Evolutionary conservation across 1,140 invertebrate genomes (phyloP).

Genomic region (Camponotus floridanus): DNA sequence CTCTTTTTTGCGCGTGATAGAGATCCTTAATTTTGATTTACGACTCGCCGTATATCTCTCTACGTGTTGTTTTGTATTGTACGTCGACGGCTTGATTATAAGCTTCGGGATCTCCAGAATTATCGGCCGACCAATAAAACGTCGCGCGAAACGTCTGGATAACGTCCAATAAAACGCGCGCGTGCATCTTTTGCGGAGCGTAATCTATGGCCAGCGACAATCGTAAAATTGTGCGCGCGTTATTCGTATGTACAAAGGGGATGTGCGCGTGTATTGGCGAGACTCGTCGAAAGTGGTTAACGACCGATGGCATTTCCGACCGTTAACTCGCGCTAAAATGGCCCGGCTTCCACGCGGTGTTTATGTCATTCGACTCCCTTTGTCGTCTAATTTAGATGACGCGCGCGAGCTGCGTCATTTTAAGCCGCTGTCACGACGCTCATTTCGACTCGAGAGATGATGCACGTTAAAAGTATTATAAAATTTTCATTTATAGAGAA

Average conservation of each 20-base stretch:
- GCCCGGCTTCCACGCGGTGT: constrained; percentile 29
- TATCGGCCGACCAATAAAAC: constrained; percentile 55
- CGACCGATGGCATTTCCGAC: constrained; percentile 61
- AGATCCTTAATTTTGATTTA: constrained; percentile 51
- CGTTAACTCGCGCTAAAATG: constrained; percentile 63
- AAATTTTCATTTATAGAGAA: neutral
- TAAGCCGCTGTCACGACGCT: constrained; percentile 15
- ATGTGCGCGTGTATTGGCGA: neutral
- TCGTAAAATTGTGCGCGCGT: constrained; percentile 57
- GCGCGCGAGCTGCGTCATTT: constrained; percentile 23
- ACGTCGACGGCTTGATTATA: constrained; percentile 34
- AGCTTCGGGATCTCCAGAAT: constrained; percentile 41
- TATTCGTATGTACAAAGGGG: constrained; percentile 12
- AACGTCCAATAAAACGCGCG: constrained; percentile 51
- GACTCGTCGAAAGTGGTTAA: constrained; percentile 64
- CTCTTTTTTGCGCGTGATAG: neutral
- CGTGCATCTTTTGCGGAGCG: constrained; percentile 52
- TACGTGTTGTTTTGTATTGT: too few relatives aligned
- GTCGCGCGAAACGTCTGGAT: constrained; percentile 10
- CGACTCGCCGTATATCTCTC: neutral
- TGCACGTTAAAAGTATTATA: neutral
- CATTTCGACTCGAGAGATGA: neutral
- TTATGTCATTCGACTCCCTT: constrained; percentile 43
- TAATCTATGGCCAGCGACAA: constrained; percentile 52
- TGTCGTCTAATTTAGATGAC: constrained; percentile 66